Base-by-base conservation (phyloP, 2,113 vertebrate species). In the Salvelinus fontinalis region DNA sequence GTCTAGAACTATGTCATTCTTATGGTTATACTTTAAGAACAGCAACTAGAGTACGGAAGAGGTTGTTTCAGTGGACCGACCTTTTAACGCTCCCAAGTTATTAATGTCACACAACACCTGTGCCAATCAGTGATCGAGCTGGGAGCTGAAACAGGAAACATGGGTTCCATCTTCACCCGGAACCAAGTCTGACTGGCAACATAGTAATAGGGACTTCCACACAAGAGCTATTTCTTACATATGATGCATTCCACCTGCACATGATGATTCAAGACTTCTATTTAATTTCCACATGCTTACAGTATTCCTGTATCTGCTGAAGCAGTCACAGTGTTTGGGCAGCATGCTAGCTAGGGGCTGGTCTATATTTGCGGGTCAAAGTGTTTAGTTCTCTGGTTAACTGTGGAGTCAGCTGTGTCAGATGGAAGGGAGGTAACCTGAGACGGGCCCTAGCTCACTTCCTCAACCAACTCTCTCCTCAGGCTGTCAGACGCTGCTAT, bases 331-430 rank as follows among this genome's bases (percentile, higher is more conserved):
- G 31, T 31, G 24, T 16, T 31, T 14, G 67, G 67, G 14, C 16
- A 27, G 16, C 4, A 0, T 29, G 66, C 16, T 13, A 20, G 77
- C 26, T 73, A 48, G 34, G 39, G 48, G 16, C 70, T 69, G 76
- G 51, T 75, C 77, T 86, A 82, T 82, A 84, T 86, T 86, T 80
- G 82, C 82, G 66, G 34, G 65, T 34, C 12, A 7, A 70, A 83
- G 68, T 29, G 75, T 77, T 82, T 80, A 51, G 77, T 79, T 79
- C 67, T 69, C 69, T 20, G 48, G 26, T 44, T 75, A 78, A 80
- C 72, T 84, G 85, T 84, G 78, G 85, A 86, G 82, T 86, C 85
- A 84, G 85, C 85, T 82, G 69, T 60, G 74, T 68, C 34, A 14
- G 66, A 70, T 68, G 69, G 66, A 67, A 6, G 18, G 29, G 31